phyloP scores from a whole-genome alignment of 2,888 invertebrate genomes.

The Chouioia cunea region DNA sequence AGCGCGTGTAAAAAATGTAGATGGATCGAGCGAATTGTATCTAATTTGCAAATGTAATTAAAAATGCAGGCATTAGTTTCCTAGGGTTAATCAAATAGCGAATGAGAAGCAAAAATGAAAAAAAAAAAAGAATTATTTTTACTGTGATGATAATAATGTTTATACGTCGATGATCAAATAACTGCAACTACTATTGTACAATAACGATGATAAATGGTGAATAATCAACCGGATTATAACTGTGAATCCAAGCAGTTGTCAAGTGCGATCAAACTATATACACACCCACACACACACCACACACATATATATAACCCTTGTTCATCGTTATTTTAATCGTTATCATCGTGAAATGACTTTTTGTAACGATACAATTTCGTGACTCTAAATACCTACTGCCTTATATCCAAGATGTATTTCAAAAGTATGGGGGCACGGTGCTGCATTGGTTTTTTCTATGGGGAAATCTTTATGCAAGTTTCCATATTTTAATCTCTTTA shows the following conservation, averaged over 20 bases:
- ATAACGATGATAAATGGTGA: slow-evolving; percentile 54
- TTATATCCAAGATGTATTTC: slow-evolving; percentile 32
- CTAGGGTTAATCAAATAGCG: slow-evolving; percentile 39
- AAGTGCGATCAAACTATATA: slow-evolving; percentile 37
- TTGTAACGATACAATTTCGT: neutral
- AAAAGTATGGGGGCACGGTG: slow-evolving; percentile 33
- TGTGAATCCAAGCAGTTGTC: slow-evolving; percentile 31
- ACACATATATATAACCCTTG: neutral
- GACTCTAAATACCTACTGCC: slow-evolving; percentile 35
- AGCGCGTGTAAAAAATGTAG: slow-evolving; percentile 41
- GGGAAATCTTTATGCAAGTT: slow-evolving; percentile 18
- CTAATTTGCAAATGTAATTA: slow-evolving; percentile 44
- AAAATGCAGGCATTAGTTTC: slow-evolving; percentile 47
- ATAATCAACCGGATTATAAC: slow-evolving; percentile 25
- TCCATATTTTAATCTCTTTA: slow-evolving; percentile 40
- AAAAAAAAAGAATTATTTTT: slow-evolving; percentile 65
- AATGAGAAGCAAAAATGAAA: slow-evolving; percentile 39
- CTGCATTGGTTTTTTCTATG: slow-evolving; percentile 30
- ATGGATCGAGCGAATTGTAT: slow-evolving; percentile 38
- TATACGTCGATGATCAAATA: slow-evolving; percentile 65
- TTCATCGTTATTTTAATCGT: slow-evolving; percentile 24
- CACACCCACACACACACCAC: too few species aligned
- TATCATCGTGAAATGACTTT: neutral
- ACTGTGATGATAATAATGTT: slow-evolving; percentile 70
- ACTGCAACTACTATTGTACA: slow-evolving; percentile 60